These are phyloP conservation scores for Diplazon laetatorius DNA, from an alignment of 2,888 invertebrate species.

Conservation along the genomic window DNA sequence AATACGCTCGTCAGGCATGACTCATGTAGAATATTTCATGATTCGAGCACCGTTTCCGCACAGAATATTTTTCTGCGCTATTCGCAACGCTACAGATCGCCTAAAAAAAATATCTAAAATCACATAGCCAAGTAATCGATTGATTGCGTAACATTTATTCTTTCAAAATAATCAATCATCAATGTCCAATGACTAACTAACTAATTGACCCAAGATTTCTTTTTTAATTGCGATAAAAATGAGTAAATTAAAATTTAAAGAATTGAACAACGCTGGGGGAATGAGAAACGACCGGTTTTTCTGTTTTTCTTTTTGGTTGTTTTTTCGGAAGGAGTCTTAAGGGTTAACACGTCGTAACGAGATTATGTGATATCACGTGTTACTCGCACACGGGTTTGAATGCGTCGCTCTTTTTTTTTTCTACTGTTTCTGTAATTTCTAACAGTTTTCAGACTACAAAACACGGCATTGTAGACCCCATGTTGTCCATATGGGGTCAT, in stretches of 20 bases:
- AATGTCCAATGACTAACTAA: background rate
- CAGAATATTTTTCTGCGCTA: constrained; percentile 64
- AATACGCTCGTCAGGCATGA: constrained; percentile 79
- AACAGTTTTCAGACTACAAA: constrained; percentile 87
- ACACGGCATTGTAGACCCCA: constrained; percentile 98
- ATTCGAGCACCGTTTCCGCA: constrained; percentile 61
- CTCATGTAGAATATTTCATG: constrained; percentile 72
- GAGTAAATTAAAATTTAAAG: background rate
- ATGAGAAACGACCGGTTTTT: constrained; percentile 35
- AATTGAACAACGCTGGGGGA: constrained; percentile 19
- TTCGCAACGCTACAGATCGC: constrained; percentile 21
- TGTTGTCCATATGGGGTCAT: constrained; percentile 99
- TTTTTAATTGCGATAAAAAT: background rate
- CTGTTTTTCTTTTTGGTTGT: constrained; percentile 27
- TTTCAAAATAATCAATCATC: too few relatives aligned
- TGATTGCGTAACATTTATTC: background rate
- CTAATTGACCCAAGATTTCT: background rate
- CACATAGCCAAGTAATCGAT: constrained; percentile 25
- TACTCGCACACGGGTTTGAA: constrained; percentile 55
- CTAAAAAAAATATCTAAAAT: constrained; percentile 26
- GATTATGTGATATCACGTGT: constrained; percentile 38
- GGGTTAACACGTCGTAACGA: constrained; percentile 60
- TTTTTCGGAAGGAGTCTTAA: constrained; percentile 55
- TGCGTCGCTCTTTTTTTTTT: constrained; percentile 66
- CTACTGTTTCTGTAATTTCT: constrained; percentile 81